phyloP scores from a whole-genome alignment of 1,140 invertebrate genomes.

The Sycophila sp. region DNA sequence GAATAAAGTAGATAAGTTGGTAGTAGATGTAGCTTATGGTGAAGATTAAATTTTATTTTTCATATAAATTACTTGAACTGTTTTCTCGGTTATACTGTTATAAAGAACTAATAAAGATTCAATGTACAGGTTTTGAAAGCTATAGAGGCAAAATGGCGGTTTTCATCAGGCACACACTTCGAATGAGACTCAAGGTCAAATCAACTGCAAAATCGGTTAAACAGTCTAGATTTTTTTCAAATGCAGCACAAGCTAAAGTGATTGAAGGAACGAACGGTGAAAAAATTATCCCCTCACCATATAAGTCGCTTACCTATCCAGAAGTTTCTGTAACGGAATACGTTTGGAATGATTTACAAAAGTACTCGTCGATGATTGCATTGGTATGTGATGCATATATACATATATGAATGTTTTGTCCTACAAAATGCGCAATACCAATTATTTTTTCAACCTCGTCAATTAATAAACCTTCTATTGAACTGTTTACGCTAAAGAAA shows the following conservation, averaged over 20 bases:
- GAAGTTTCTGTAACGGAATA: slow-evolving; percentile 71
- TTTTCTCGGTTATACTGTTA: too few relatives aligned
- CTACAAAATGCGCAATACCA: too few relatives aligned
- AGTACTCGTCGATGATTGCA: slow-evolving; percentile 70
- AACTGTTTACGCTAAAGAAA: too few relatives aligned
- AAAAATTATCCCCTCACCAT: slow-evolving; percentile 58
- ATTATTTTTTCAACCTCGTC: too few relatives aligned
- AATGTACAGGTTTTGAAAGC: too few relatives aligned
- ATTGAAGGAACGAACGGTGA: slow-evolving; percentile 52
- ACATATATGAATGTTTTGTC: background rate
- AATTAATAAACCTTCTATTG: too few relatives aligned
- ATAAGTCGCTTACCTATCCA: slow-evolving; percentile 64
- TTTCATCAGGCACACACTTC: background rate
- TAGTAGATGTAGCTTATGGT: too few relatives aligned
- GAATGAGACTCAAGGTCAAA: background rate
- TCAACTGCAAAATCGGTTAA: background rate
- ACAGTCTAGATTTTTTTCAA: slow-evolving; percentile 40
- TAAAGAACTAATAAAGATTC: background rate
- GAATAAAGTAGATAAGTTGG: too few relatives aligned
- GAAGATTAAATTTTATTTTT: too few relatives aligned
- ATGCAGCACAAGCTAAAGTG: slow-evolving; percentile 40
- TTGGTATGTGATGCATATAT: slow-evolving; percentile 65
- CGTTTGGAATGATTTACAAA: slow-evolving; percentile 72
- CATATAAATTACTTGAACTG: too few relatives aligned
- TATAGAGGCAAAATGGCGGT: too few relatives aligned